Conservation (phyloP, 1,140 invertebrate genomes). For the Bombus sylvicola region DNA sequence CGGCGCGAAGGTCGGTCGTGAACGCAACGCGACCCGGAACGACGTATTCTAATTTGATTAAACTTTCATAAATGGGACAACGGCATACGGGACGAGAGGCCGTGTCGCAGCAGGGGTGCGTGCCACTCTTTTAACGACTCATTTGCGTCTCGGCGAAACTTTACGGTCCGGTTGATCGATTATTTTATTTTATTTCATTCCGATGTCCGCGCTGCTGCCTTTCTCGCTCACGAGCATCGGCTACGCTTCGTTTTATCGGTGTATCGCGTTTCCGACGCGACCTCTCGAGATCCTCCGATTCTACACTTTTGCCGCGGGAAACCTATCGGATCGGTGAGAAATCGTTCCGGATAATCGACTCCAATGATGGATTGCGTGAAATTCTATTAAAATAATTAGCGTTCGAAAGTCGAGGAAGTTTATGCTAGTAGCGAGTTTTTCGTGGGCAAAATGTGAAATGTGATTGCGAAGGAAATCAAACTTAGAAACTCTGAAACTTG, state of each 20-base stretch:
- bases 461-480: background rate
- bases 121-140: slow-evolving; percentile 73
- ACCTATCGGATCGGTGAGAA: slow-evolving; percentile 38
- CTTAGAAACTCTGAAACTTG: background rate
- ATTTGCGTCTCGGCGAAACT: slow-evolving; percentile 69
- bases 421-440: background rate
- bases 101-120: slow-evolving; percentile 66
- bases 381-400: slow-evolving; percentile 4
- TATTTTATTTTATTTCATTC: slow-evolving; percentile 74
- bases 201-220: slow-evolving; percentile 20
- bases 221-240: slow-evolving; percentile 19
- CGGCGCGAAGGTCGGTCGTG: slow-evolving; percentile 4
- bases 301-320: slow-evolving; percentile 51
- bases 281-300: slow-evolving; percentile 49
- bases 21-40: slow-evolving; percentile 52
- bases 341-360: slow-evolving; percentile 43
- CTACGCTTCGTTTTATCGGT: slow-evolving; percentile 62
- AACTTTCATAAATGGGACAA: slow-evolving; percentile 67
- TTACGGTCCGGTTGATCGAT: slow-evolving; percentile 72
- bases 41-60: slow-evolving; percentile 70
- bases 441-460: background rate
- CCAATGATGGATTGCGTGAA: slow-evolving; percentile 6
- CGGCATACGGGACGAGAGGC: slow-evolving; percentile 30
- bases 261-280: slow-evolving; percentile 65
- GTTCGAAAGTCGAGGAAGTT: slow-evolving; percentile 7